Evolutionary conservation across 2,113 vertebrate species (phyloP).

Genomic region (Phaethornis superciliosus): DNA sequence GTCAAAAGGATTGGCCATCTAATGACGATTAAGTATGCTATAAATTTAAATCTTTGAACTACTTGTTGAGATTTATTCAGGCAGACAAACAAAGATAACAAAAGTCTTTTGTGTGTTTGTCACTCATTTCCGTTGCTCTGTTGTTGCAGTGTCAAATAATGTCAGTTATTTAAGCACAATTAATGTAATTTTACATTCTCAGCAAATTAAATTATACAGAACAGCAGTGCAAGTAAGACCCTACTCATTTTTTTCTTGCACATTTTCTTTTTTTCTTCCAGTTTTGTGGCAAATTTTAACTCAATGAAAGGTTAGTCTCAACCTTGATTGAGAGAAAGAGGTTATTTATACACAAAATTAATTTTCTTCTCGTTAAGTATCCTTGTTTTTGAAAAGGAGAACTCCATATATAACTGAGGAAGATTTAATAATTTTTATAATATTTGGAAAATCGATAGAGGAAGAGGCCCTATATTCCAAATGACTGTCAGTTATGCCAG

Average conservation of each 20-base stretch:
- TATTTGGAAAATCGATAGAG: not conserved
- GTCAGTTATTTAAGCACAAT: conserved; percentile 88
- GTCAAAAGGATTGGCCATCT: conserved; percentile 78
- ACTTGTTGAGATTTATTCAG: conserved; percentile 88
- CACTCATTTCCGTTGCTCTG: conserved; percentile 83
- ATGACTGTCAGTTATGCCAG: not conserved
- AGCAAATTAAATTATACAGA: conserved; percentile 88
- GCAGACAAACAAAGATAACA: conserved; percentile 89
- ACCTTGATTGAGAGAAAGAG: conserved; percentile 41
- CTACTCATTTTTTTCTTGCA: conserved; percentile 69
- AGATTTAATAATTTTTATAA: not conserved
- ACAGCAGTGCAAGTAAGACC: conserved; percentile 77
- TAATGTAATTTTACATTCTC: conserved; percentile 89
- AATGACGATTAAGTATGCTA: conserved; percentile 83
- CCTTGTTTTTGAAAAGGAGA: not conserved
- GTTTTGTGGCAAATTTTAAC: conserved; percentile 74
- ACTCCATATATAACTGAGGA: not conserved
- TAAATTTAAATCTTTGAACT: conserved; percentile 86
- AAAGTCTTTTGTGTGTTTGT: conserved; percentile 87
- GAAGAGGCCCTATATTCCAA: not conserved
- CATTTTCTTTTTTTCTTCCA: conserved; percentile 42
- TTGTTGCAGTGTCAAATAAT: conserved; percentile 86
- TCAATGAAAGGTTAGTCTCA: conserved; percentile 57
- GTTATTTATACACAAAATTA: conserved; percentile 18
- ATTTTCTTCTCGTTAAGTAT: conserved; percentile 4